Percentiles rank a stretch among this genome's conserved stretches.
phyloP scores from a whole-genome alignment of 2,888 invertebrate species.

The Ectropis crepuscularia region DNA sequence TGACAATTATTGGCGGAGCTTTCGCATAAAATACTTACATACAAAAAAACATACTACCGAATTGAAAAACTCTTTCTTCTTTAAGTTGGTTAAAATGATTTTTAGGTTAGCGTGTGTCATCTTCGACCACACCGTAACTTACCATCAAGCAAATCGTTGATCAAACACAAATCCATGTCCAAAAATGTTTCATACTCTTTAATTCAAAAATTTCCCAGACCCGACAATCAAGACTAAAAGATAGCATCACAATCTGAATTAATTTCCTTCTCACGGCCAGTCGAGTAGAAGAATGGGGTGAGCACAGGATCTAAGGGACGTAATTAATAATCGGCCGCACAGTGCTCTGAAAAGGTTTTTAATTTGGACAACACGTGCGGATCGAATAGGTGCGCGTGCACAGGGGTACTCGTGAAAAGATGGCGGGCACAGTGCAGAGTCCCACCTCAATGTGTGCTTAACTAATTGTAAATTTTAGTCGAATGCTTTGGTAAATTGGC shows the following conservation, averaged over 20 bases:
- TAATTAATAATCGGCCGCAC: constrained; percentile 72
- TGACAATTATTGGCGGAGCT: too few relatives aligned
- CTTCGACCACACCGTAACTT: too few relatives aligned
- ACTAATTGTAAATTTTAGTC: constrained; percentile 19
- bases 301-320: constrained; percentile 46
- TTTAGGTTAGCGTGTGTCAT: too few relatives aligned
- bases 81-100: too few relatives aligned
- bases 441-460: constrained; percentile 30
- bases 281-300: constrained; percentile 31
- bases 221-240: constrained; percentile 30
- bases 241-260: constrained; percentile 54
- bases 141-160: too few relatives aligned
- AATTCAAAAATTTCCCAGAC: too few relatives aligned
- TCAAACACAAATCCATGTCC: too few relatives aligned
- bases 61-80: too few relatives aligned
- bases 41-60: too few relatives aligned
- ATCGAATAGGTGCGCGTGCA: constrained; percentile 73
- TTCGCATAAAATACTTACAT: too few relatives aligned
- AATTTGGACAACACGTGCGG: constrained; percentile 78
- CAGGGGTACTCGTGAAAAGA: constrained; percentile 39
- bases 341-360: constrained; percentile 69
- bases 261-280: constrained; percentile 69
- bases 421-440: background rate
- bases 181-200: too few relatives aligned
- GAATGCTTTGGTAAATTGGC: background rate